phyloP scores from a whole-genome alignment of 2,888 invertebrate species.

The Pardosa pseudoannulata region DNA sequence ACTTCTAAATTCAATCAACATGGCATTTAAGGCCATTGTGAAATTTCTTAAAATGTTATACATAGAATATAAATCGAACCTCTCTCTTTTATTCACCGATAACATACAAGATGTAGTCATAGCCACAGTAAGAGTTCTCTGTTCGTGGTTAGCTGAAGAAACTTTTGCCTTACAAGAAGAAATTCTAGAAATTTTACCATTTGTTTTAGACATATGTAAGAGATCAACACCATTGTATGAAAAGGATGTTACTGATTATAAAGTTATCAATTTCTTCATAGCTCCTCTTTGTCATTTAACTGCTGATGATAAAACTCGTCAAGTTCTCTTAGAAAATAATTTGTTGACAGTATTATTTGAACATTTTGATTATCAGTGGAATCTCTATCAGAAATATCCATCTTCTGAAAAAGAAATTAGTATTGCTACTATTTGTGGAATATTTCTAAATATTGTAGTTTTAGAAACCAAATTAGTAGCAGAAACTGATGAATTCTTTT shows the following conservation, averaged over 20 bases:
- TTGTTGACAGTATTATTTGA: slow-evolving; percentile 75
- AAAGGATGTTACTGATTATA: slow-evolving; percentile 18
- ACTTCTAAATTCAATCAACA: slow-evolving; percentile 46
- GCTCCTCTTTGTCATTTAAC: slow-evolving; percentile 94
- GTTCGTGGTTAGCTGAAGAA: slow-evolving; percentile 94
- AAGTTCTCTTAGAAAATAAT: slow-evolving; percentile 83
- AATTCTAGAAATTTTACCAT: slow-evolving; percentile 88
- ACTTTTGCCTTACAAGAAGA: slow-evolving; percentile 83
- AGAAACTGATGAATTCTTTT: slow-evolving; percentile 86
- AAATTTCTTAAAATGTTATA: slow-evolving; percentile 42
- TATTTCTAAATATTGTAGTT: slow-evolving; percentile 94
- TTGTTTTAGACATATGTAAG: slow-evolving; percentile 87
- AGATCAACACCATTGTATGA: slow-evolving; percentile 82
- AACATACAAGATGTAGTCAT: slow-evolving; percentile 82
- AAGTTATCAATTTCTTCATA: slow-evolving; percentile 86
- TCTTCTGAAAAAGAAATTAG: slow-evolving; percentile 36
- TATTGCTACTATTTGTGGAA: slow-evolving; percentile 92
- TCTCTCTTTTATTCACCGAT: not conserved
- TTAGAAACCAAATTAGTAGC: slow-evolving; percentile 90
- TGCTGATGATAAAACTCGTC: slow-evolving; percentile 91
- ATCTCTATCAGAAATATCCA: slow-evolving; percentile 64
- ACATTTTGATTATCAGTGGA: slow-evolving; percentile 76
- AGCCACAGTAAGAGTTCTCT: slow-evolving; percentile 88
- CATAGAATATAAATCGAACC: slow-evolving; percentile 22
- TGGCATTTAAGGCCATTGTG: slow-evolving; percentile 60